Conservation (phyloP, 2,888 invertebrate genomes). For the Drosophila paramelanica region DNA sequence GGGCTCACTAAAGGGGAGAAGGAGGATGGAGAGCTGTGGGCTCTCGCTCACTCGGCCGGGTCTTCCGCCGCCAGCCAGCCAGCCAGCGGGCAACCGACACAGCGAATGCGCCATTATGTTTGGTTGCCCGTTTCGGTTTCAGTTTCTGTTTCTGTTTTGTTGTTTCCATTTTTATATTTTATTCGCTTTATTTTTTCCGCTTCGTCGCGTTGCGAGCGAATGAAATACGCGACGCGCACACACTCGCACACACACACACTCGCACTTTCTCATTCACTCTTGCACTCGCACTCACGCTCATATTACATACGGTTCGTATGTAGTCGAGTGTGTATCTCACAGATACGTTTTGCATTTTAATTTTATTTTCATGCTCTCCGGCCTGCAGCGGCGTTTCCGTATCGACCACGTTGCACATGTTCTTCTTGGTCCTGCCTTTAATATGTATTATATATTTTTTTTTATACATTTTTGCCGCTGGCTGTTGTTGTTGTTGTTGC, state of each 20-base stretch:
- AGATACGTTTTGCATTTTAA: conserved; percentile 76
- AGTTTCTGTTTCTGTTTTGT: conserved; percentile 60
- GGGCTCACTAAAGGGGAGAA: not conserved
- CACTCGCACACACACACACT: conserved; percentile 22
- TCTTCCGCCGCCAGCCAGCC: conserved; percentile 1
- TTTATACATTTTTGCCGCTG: conserved; percentile 33
- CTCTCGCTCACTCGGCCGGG: conserved; percentile 18
- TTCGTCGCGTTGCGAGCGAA: conserved; percentile 78
- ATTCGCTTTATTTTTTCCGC: conserved; percentile 80
- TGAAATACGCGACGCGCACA: conserved; percentile 66
- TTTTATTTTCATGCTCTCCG: conserved; percentile 73
- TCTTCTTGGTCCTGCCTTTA: conserved; percentile 59
- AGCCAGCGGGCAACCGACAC: conserved; percentile 56
- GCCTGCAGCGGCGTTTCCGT: conserved; percentile 55
- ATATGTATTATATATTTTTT: conserved; percentile 27
- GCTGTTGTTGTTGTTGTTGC: conserved; percentile 11
- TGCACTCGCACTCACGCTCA: conserved; percentile 34
- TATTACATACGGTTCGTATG: conserved; percentile 22
- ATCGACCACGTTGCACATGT: conserved; percentile 64
- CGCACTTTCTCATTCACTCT: conserved; percentile 19
- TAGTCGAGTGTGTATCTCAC: conserved; percentile 50
- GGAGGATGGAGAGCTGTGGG: conserved; percentile 9
- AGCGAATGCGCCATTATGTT: conserved; percentile 74
- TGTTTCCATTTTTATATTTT: conserved; percentile 76
- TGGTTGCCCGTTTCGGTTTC: conserved; percentile 61